A percentile compares a stretch with the other conserved stretches of the same genome.
phyloP scores from a whole-genome alignment of 2,888 invertebrate species.

The Lochmaea capreae region DNA sequence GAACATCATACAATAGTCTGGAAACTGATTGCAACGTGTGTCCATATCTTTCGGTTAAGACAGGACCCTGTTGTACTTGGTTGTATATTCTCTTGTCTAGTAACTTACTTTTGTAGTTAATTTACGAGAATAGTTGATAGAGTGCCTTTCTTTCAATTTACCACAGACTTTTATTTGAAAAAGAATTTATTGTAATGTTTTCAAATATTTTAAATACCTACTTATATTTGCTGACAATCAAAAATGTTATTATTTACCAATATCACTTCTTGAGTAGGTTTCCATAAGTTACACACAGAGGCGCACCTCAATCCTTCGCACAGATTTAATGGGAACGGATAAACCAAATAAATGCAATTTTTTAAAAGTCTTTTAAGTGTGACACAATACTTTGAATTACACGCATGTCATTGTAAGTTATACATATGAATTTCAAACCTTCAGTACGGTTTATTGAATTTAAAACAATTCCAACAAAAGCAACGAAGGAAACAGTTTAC shows the following conservation, averaged over 20 bases:
- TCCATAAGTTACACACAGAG: not conserved
- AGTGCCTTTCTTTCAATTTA: not conserved
- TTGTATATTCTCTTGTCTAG: slow-evolving; percentile 8
- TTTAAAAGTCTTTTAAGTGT: not conserved
- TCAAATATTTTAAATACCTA: not conserved
- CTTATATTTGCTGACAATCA: not conserved
- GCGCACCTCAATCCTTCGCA: slow-evolving; percentile 8
- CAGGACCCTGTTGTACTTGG: slow-evolving; percentile 3
- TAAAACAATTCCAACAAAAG: slow-evolving; percentile 11
- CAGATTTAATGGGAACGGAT: slow-evolving; percentile 1
- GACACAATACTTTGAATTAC: not conserved
- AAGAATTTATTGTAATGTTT: no score
- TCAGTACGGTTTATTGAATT: not conserved
- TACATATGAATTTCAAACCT: not conserved
- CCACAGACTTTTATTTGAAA: not conserved
- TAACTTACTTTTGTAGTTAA: slow-evolving; percentile 7
- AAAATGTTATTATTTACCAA: not conserved
- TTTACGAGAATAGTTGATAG: not conserved
- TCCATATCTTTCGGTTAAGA: slow-evolving; percentile 10
- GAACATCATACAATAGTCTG: slow-evolving; percentile 8
- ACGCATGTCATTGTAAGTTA: slow-evolving; percentile 1
- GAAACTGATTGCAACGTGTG: slow-evolving; percentile 12
- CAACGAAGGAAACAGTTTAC: not conserved
- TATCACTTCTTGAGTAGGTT: not conserved
- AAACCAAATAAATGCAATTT: slow-evolving; percentile 3